Evolutionary conservation across 2,797 vertebrate species (phyloP).

Genomic region (Myotis planiceps): DNA sequence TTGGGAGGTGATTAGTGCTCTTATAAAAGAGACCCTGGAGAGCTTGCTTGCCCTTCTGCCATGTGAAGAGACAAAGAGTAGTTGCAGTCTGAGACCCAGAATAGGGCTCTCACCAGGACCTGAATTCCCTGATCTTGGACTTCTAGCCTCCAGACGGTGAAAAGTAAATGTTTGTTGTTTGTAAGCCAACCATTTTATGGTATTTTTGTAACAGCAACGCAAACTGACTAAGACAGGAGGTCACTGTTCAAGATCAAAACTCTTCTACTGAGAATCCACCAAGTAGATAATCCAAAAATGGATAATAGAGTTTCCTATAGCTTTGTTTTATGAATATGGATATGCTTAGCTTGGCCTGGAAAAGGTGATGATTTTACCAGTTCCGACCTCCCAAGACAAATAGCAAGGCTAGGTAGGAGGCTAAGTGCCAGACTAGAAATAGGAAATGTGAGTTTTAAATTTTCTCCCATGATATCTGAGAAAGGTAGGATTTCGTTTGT

Average conservation of each 20-base stretch:
- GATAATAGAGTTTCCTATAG: not conserved
- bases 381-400: not conserved
- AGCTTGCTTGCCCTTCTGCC: too few relatives aligned
- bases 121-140: not conserved
- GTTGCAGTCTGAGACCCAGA: accelerated
- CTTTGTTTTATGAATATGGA: not conserved
- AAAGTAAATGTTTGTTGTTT: not conserved
- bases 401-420: not conserved
- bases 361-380: not conserved
- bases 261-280: not conserved
- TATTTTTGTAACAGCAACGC: not conserved
- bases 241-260: not conserved
- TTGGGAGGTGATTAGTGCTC: not conserved
- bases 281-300: not conserved
- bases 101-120: not conserved
- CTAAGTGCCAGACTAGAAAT: not conserved
- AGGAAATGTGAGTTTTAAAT: not conserved
- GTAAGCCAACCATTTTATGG: not conserved
- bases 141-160: not conserved
- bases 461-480: not conserved
- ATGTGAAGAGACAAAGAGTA: not conserved
- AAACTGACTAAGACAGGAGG: not conserved
- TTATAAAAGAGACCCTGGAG: not conserved
- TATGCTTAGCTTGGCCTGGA: not conserved
- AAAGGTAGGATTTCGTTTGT: not conserved